Conservation (phyloP, 2,113 vertebrate genomes). For the Tor tambroides region DNA sequence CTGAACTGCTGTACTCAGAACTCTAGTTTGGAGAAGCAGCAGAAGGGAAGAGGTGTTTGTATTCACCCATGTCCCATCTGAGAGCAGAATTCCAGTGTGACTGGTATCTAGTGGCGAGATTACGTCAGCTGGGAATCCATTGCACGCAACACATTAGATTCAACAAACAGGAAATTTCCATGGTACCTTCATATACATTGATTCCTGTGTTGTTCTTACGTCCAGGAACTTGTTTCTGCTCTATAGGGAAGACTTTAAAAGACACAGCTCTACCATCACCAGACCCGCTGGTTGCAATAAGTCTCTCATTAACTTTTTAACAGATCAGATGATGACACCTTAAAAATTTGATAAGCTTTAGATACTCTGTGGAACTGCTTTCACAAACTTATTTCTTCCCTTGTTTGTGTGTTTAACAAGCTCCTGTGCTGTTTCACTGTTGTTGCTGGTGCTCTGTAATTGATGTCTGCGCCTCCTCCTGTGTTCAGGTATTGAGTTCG, state of each 20-base stretch:
- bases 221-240: conserved; percentile 23
- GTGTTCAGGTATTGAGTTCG: conserved; percentile 31
- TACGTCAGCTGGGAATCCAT: conserved; percentile 18
- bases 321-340: conserved; percentile 2
- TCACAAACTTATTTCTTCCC: conserved; percentile 32
- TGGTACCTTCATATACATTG: conserved; percentile 11
- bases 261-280: background rate
- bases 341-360: conserved; percentile 34
- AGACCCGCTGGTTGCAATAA: conserved; percentile 32
- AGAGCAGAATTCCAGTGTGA: conserved; percentile 26
- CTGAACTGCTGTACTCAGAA: background rate
- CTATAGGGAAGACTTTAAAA: conserved; percentile 24
- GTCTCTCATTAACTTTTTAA: conserved; percentile 27
- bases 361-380: background rate
- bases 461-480: background rate
- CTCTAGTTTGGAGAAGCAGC: background rate
- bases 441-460: conserved; percentile 29
- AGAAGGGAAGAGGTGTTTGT: conserved; percentile 31
- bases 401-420: conserved; percentile 42
- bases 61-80: conserved; percentile 33
- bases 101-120: conserved; percentile 34
- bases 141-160: background rate
- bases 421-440: conserved; percentile 2
- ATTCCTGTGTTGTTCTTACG: conserved; percentile 20
- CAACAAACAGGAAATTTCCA: conserved; percentile 40